Evolutionary conservation across 2,113 vertebrate species (phyloP), one percentile per base, ranked within the genome.

Genomic region (Pelmatolapia mariae): DNA sequence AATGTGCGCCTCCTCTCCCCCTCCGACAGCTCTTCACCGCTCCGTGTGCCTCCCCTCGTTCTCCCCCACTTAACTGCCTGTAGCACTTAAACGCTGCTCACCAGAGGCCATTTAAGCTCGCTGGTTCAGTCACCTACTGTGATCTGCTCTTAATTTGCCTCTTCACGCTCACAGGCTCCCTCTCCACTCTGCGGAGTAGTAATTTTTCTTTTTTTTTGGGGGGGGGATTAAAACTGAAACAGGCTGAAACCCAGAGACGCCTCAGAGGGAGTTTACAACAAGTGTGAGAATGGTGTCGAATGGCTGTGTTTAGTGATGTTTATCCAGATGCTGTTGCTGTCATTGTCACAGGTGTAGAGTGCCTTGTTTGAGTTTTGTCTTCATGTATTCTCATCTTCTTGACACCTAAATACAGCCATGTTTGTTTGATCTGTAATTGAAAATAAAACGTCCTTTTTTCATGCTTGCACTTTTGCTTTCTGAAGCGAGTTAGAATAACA

Each of bases 1-100:
- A 78, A 78, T 78, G 43, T 78, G 43, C 4, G 1, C 3, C 81
- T 59, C 81, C 24, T 43, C 57, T 24, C 40, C 43, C 50, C 18
- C 24, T 68, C 40, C 4, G 1, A 52, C 43, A 78, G 10, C 45
- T 59, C 26, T 43, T 26, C 54, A 40, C 45, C 4, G 0, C 84
- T 84, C 61, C 59, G 6, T 80, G 82, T 86, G 59, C 57, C 33
- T 81, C 80, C 85, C 26, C 57, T 82, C 29, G 5, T 85, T 81
- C 83, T 82, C 56, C 86, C 31, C 73, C 86, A 86, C 88, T 94
- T 92, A 92, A 81, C 93, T 79, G 89, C 94, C 92, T 88, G 85
- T 52, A 93, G 93, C 91, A 92, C 93, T 95, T 94, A 93, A 95
- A 89, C 71, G 22, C 61, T 31, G 16, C 87, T 94, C 94, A 93